phyloP scores from a whole-genome alignment of 1,140 invertebrate genomes.

The Drosophila tani region DNA sequence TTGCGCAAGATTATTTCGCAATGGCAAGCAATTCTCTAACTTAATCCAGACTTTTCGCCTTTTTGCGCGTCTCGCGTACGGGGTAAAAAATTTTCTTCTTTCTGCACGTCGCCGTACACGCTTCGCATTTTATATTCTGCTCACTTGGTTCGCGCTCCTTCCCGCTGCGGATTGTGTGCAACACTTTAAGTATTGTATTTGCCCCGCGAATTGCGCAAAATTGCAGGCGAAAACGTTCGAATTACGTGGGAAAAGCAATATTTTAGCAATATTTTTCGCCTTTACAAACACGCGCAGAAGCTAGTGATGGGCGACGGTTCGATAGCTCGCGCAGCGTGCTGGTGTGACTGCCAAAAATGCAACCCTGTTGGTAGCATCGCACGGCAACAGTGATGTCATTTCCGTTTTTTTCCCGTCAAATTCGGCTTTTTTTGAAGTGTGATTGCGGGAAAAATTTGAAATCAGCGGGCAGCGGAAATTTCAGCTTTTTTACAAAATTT shows the following conservation, averaged over 20 bases:
- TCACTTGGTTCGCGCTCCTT: constrained; percentile 35
- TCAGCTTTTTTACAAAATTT: too few species aligned
- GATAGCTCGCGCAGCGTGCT: constrained; percentile 51
- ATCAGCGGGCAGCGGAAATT: too few species aligned
- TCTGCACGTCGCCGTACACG: constrained; percentile 61
- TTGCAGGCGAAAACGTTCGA: constrained; percentile 25
- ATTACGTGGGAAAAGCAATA: constrained; percentile 51
- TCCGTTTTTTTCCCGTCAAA: too few species aligned
- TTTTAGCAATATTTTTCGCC: constrained; percentile 70
- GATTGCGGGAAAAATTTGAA: too few species aligned
- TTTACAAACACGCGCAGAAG: constrained; percentile 74
- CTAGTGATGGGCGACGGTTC: constrained; percentile 53
- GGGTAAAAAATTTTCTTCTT: constrained; percentile 62
- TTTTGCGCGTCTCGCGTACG: constrained; percentile 50
- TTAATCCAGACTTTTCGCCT: constrained; percentile 20
- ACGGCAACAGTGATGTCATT: not conserved
- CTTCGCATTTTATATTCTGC: constrained; percentile 57
- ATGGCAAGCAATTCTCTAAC: constrained; percentile 21
- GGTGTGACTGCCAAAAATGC: constrained; percentile 64
- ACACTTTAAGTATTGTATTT: constrained; percentile 23
- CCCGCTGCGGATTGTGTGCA: constrained; percentile 18
- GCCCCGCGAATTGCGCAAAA: constrained; percentile 19
- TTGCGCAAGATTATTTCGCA: constrained; percentile 57
- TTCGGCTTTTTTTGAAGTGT: too few species aligned
- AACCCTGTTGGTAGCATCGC: constrained; percentile 27